Base-by-base conservation (phyloP, 2,113 vertebrate genomes). In the Centropristis striata region DNA sequence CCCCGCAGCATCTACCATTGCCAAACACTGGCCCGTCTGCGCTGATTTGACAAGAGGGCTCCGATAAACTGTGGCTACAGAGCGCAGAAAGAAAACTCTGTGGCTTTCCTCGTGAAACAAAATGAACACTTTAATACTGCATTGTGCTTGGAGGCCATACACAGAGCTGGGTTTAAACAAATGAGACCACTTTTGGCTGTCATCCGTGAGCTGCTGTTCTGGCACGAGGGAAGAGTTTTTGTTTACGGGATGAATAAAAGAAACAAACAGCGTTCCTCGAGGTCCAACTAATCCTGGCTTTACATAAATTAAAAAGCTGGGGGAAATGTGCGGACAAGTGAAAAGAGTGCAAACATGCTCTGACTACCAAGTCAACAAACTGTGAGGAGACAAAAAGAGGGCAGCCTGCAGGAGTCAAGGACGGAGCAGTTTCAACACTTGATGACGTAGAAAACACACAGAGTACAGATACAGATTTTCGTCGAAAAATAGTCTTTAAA, bases 251-350 rank as follows among this genome's bases (percentile, higher is more conserved):
- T 83, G 76, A 90, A 86, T 75, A 46, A 74, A 60, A 84, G 77
- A 83, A 88, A 85, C 79, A 85, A 88, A 87, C 67, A 61, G 70
- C 0, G 54, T 85, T 87, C 73, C 71, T 84, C 25, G 20, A 82
- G 83, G 84, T 84, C 83, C 74, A 20, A 83, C 67, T 89, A 83
- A 92, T 90, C 86, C 86, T 36, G 49, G 80, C 76, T 92, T 91
- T 89, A 57, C 90, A 90, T 90, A 79, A 81, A 88, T 92, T 84
- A 83, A 71, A 84, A 72, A 61, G 21, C 18, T 32, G 13, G 4
- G 5, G 74, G 44, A 61, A 77, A 86, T 25, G 64, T 27, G 53
- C 10, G 73, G 81, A 86, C 78, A 53, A 59, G 78, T 75, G 78
- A 78, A 64, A 74, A 74, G 74, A 81, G 57, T 55, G 80, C 81